A percentile compares a stretch with the other conserved stretches of the same genome.
Evolutionary conservation across 2,113 vertebrate species (phyloP).

Genomic region (Mola mola): DNA sequence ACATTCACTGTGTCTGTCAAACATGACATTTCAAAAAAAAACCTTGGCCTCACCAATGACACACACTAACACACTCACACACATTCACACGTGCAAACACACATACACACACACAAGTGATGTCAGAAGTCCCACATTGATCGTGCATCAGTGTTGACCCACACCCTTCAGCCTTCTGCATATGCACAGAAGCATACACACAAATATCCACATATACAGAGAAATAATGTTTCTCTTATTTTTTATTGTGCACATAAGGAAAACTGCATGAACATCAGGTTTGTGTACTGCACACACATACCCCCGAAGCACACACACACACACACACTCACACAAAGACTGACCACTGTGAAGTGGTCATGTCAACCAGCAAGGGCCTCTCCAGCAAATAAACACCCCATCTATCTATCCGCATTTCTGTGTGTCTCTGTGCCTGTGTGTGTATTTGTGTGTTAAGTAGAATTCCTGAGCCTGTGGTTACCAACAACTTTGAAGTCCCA

Average conservation of each 20-base stretch:
- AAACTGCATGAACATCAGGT: background rate
- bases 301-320: background rate
- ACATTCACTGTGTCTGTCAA: constrained; percentile 58
- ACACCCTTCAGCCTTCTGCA: background rate
- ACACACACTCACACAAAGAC: constrained; percentile 27
- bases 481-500: constrained; percentile 80
- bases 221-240: too few relatives aligned
- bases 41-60: constrained; percentile 47
- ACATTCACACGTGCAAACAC: background rate
- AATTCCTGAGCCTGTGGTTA: constrained; percentile 82
- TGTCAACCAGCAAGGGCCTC: constrained; percentile 67
- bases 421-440: constrained; percentile 10
- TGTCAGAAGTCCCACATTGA: constrained; percentile 8
- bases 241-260: too few relatives aligned
- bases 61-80: background rate
- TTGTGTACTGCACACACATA: background rate
- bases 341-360: constrained; percentile 55
- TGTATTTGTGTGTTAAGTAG: constrained; percentile 55
- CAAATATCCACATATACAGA: background rate
- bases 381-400: constrained; percentile 67
- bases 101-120: background rate
- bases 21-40: constrained; percentile 67
- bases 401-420: constrained; percentile 30
- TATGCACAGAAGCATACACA: background rate
- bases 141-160: constrained; percentile 1